These are phyloP conservation scores for Paragorgia papillata DNA, from an alignment of 92 coral and sea anemone species.

Conservation along the genomic window DNA sequence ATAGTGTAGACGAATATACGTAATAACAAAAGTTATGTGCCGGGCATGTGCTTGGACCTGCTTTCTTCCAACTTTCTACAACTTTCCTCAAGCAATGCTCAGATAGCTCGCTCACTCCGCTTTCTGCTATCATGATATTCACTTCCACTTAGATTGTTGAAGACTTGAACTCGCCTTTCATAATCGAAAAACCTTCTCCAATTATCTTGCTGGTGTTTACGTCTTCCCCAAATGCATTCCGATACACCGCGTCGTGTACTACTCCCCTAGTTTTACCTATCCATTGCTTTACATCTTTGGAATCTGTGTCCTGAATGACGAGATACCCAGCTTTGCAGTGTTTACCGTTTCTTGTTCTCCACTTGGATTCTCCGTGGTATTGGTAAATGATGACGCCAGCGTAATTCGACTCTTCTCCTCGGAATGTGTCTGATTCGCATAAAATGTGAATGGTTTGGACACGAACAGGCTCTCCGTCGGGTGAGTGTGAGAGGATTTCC, in stretches of 20 bases:
- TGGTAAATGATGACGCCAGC: constrained; percentile 55
- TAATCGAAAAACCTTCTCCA: constrained; percentile 44
- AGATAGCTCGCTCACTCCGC: constrained; percentile 21
- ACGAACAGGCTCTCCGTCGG: too few species aligned
- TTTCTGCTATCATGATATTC: constrained; percentile 5
- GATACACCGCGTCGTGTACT: constrained; percentile 50
- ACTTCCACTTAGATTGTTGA: constrained; percentile 1
- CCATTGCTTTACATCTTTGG: background rate
- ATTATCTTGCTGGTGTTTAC: constrained; percentile 11
- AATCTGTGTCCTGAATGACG: constrained; percentile 44
- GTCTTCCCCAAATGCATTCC: constrained; percentile 41
- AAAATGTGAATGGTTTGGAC: constrained; percentile 51
- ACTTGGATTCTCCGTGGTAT: constrained; percentile 37
- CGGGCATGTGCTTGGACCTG: too few species aligned
- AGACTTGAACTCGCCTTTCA: background rate
- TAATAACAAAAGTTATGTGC: too few species aligned
- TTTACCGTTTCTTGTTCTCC: constrained; percentile 49
- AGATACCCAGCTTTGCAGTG: constrained; percentile 56
- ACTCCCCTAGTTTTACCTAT: constrained; percentile 17
- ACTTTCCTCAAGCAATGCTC: constrained; percentile 10
- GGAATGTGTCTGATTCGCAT: constrained; percentile 39
- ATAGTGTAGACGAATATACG: too few species aligned
- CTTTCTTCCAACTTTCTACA: background rate
- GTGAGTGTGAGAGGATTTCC: too few species aligned
- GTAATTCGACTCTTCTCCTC: constrained; percentile 14